phyloP scores from a whole-genome alignment of 1,140 invertebrate genomes.

The Achroia grisella region DNA sequence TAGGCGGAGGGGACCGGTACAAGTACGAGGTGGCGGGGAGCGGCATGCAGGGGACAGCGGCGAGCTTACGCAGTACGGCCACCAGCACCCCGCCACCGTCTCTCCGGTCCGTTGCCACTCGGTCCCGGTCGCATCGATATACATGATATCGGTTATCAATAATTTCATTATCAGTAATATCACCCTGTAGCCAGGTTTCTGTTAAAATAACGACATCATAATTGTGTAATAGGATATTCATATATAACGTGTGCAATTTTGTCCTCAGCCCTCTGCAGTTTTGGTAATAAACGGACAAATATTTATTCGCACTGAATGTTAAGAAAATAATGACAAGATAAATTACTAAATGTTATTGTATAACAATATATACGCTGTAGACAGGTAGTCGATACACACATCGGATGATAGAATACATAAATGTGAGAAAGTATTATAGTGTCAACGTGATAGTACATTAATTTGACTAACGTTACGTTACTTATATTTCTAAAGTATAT shows the following conservation, averaged over 20 bases:
- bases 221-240: background rate
- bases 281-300: constrained; percentile 6
- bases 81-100: constrained; percentile 6
- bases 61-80: background rate
- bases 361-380: background rate
- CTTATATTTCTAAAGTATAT: no score
- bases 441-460: no score
- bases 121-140: background rate
- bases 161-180: background rate
- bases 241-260: no score
- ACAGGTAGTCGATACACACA: no score
- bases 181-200: background rate
- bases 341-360: background rate
- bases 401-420: no score
- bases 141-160: background rate
- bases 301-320: background rate
- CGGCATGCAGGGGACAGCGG: no score
- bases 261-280: constrained; percentile 9
- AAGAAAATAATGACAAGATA: background rate
- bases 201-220: constrained; percentile 6
- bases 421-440: background rate
- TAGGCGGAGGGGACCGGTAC: no score
- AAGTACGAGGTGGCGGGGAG: no score
- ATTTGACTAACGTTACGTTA: no score
- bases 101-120: background rate